These are phyloP conservation scores for Lepilemur septentrionalis DNA, from an alignment of 2,797 vertebrate species.

Conservation along the genomic window DNA sequence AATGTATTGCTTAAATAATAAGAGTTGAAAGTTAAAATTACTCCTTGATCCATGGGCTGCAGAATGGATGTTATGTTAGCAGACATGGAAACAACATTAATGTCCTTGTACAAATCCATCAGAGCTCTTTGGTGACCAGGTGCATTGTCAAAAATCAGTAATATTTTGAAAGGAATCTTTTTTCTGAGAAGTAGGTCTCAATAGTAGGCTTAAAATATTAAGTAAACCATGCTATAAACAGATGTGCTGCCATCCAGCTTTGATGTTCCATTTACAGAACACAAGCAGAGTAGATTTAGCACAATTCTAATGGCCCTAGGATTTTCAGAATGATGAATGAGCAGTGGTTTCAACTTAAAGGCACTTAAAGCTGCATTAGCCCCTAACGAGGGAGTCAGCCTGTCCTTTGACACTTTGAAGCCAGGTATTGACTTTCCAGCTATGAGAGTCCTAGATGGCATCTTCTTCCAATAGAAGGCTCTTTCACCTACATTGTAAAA, in stretches of 20 bases:
- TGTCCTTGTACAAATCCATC: background rate
- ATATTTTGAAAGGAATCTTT: background rate
- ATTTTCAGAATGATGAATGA: background rate
- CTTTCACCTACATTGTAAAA: background rate
- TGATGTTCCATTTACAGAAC: background rate
- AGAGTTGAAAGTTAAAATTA: background rate
- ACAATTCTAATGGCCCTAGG: background rate
- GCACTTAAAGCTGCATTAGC: background rate
- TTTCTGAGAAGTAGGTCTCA: background rate
- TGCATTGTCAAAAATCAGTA: background rate
- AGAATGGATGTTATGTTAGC: background rate
- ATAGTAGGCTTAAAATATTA: background rate
- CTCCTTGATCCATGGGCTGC: background rate
- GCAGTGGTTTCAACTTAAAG: background rate
- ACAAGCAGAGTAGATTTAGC: background rate
- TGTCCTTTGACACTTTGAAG: background rate
- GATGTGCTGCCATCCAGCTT: background rate
- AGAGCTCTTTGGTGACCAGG: background rate
- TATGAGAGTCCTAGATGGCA: background rate
- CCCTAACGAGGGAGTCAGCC: background rate
- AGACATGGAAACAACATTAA: background rate
- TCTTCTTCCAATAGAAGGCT: background rate
- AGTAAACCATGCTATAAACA: background rate
- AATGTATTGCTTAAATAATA: background rate
- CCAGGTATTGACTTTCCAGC: background rate